phyloP scores from a whole-genome alignment of 2,888 invertebrate species.

The Leptopilina myrica region DNA sequence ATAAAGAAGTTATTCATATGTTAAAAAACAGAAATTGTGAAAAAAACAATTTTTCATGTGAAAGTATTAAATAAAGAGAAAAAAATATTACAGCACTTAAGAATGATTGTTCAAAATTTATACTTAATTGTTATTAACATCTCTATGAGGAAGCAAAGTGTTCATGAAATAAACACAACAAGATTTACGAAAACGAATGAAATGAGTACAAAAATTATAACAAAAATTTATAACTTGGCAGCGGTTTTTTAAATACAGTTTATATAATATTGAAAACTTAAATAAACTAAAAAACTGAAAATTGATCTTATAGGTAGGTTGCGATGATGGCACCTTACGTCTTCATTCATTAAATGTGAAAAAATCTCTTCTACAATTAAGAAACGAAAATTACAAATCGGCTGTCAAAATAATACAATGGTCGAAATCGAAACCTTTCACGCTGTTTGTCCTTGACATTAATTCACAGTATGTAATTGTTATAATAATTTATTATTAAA shows the following conservation, averaged over 20 bases:
- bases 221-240: no score
- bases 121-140: no score
- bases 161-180: no score
- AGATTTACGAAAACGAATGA: no score
- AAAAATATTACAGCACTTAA: no score
- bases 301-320: conserved; percentile 73
- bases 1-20: no score
- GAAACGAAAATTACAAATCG: conserved; percentile 66
- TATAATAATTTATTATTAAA: conserved; percentile 6
- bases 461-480: conserved; percentile 69
- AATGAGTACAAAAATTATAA: no score
- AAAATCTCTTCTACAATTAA: conserved; percentile 75
- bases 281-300: background rate
- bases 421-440: conserved; percentile 78
- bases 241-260: background rate
- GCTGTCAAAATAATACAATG: conserved; percentile 77
- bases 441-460: conserved; percentile 77
- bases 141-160: no score
- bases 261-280: background rate
- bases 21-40: no score
- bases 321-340: conserved; percentile 77
- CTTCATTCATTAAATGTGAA: conserved; percentile 76
- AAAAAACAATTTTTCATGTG: no score
- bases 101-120: no score
- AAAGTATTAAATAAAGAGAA: no score